Evolutionary conservation across 1,140 invertebrate species (phyloP).

Genomic region (Manduca sexta): DNA sequence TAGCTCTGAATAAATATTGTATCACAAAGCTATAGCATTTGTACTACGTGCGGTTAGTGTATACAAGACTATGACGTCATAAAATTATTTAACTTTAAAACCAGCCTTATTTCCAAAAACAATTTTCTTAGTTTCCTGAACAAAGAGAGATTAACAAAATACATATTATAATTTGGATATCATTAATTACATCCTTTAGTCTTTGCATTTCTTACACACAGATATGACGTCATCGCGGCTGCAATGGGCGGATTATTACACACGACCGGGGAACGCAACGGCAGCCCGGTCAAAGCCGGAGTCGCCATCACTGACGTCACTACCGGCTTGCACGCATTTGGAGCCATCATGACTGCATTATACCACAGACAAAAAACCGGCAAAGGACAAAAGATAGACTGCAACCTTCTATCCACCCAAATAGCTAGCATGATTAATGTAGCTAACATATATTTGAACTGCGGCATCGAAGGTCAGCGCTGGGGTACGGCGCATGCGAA

Average conservation of each 20-base stretch:
- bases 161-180: no score
- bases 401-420: constrained; percentile 95
- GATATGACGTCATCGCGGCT: constrained; percentile 95
- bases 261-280: constrained; percentile 89
- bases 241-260: constrained; percentile 92
- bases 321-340: constrained; percentile 95
- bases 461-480: constrained; percentile 81
- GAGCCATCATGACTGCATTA: constrained; percentile 95
- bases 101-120: no score
- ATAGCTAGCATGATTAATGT: constrained; percentile 91
- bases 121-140: no score
- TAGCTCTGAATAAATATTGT: no score
- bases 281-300: constrained; percentile 92
- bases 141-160: no score
- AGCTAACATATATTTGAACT: constrained; percentile 93
- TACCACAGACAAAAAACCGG: constrained; percentile 85
- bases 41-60: no score
- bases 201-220: constrained; percentile 35
- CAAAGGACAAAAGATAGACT: constrained; percentile 93
- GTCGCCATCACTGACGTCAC: constrained; percentile 95
- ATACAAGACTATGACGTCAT: no score
- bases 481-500: constrained; percentile 95
- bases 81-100: no score
- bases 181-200: no score
- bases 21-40: no score